Base-by-base conservation (phyloP, 2,888 invertebrate genomes). In the Orchesellides sinensis region DNA sequence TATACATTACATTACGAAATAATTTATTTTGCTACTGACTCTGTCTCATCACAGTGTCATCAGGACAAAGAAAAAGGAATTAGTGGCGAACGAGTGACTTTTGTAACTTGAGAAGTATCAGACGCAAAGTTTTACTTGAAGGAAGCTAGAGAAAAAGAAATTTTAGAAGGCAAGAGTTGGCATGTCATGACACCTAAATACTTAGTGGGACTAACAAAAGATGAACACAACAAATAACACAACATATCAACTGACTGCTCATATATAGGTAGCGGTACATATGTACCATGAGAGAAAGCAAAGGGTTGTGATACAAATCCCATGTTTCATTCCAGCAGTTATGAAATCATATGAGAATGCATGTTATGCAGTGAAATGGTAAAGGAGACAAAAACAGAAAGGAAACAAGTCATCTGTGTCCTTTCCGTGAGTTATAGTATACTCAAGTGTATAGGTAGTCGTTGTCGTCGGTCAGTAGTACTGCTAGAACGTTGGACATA, bases 381-480 rank as follows among this genome's bases (percentile, higher is more conserved):
- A 17, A 68, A 45, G 49, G 29, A 29, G 27, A 54, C 3, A 35
- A 45, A 69, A 59, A 72, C 23, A 27, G 59, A 47, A 73, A 61
- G 25, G 59, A 72, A 72, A 72, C 72, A 72, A 61, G 73, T 73
- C 73, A 73, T 59, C 73, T 73, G 73, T 17, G 73, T 47, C 61
- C 29, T 40, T 29, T 49, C 29, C n/a, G n/a, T n/a, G n/a, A n/a
- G n/a, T n/a, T n/a, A n/a, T n/a, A n/a, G n/a, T 45, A 14, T n/a
- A 32, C 61, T 45, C 40, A 61, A 21, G 3, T 45, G 72, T 19
- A 6, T 40, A 27, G 59, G 23, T 56, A 29, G 1, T 19, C 40
- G 21, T 29, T 45, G 40, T 49, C 35, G 23, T 23, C 63, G 21
- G 23, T 29, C 29, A 8, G 45, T 49, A 35, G 19, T 17, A 25